A percentile compares a stretch with the other conserved stretches of the same genome.
These are phyloP conservation scores for Machimus rusticus DNA, from an alignment of 2,888 invertebrate genomes.

Conservation along the genomic window DNA sequence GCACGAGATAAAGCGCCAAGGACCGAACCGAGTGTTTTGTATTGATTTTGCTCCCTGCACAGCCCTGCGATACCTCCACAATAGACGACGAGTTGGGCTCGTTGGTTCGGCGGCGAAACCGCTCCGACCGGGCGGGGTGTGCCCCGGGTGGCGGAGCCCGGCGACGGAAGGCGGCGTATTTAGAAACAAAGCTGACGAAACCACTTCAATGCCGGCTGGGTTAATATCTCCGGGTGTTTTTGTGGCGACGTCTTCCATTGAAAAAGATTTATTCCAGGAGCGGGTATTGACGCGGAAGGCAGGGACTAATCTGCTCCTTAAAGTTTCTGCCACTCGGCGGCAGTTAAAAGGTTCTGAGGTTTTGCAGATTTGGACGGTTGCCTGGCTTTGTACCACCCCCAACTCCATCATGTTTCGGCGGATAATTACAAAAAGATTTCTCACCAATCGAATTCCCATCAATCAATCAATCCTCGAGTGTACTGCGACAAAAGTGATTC, in stretches of 20 bases:
- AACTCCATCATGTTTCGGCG: not conserved
- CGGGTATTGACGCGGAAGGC: constrained; percentile 11
- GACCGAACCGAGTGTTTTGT: constrained; percentile 47
- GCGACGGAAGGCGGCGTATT: constrained; percentile 10
- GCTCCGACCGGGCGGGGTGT: not conserved
- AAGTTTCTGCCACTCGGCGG: not conserved
- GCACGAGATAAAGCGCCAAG: constrained; percentile 44
- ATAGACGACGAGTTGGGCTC: not conserved
- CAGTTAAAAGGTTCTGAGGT: not conserved
- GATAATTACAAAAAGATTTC: constrained; percentile 8
- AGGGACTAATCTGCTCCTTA: not conserved
- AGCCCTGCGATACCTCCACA: not conserved
- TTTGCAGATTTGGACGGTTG: not conserved
- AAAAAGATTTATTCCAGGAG: constrained; percentile 22
- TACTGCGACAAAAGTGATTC: constrained; percentile 25
- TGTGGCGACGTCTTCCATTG: constrained; percentile 18
- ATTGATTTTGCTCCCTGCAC: constrained; percentile 43
- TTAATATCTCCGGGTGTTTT: constrained; percentile 38
- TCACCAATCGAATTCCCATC: constrained; percentile 3
- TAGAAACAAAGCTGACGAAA: constrained; percentile 40
- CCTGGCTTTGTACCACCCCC: not conserved
- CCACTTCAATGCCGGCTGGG: constrained; percentile 31
- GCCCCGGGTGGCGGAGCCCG: not conserved
- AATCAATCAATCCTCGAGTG: constrained; percentile 29
- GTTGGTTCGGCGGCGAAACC: not conserved